Conservation (phyloP, 1,140 invertebrate genomes). For the Akabosia matsudoensis region DNA sequence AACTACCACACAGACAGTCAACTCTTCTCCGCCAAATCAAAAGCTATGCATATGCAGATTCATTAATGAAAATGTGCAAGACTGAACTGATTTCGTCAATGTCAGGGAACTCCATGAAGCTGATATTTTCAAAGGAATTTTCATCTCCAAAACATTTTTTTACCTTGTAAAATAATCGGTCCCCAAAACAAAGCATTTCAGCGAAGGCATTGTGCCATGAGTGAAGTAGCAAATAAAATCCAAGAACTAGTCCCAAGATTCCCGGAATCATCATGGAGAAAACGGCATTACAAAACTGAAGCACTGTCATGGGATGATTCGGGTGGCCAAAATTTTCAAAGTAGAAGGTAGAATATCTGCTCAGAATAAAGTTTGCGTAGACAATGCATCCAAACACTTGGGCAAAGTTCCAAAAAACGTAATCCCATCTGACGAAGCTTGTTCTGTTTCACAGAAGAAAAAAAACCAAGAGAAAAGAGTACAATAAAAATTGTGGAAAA, state of each 20-base stretch:
- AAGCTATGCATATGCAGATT: no score
- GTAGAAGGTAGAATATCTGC: slow-evolving; percentile 68
- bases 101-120: no score
- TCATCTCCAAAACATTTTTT: no score
- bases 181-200: slow-evolving; percentile 80
- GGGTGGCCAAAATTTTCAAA: slow-evolving; percentile 63
- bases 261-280: slow-evolving; percentile 73
- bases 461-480: slow-evolving; percentile 23
- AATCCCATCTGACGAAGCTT: slow-evolving; percentile 67
- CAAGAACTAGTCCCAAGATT: slow-evolving; percentile 67
- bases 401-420: slow-evolving; percentile 65
- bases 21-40: no score
- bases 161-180: slow-evolving; percentile 79
- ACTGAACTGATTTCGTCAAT: no score
- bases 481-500: background rate
- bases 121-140: no score
- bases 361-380: slow-evolving; percentile 73
- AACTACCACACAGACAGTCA: no score
- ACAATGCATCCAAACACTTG: slow-evolving; percentile 75
- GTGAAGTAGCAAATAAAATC: slow-evolving; percentile 82
- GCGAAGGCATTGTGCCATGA: slow-evolving; percentile 84
- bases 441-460: slow-evolving; percentile 60
- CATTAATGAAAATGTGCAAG: no score
- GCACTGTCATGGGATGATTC: slow-evolving; percentile 32
- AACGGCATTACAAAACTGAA: slow-evolving; percentile 50